Evolutionary conservation across 2,888 invertebrate genomes (phyloP).

Genomic region (Lasioglossum calceatum): DNA sequence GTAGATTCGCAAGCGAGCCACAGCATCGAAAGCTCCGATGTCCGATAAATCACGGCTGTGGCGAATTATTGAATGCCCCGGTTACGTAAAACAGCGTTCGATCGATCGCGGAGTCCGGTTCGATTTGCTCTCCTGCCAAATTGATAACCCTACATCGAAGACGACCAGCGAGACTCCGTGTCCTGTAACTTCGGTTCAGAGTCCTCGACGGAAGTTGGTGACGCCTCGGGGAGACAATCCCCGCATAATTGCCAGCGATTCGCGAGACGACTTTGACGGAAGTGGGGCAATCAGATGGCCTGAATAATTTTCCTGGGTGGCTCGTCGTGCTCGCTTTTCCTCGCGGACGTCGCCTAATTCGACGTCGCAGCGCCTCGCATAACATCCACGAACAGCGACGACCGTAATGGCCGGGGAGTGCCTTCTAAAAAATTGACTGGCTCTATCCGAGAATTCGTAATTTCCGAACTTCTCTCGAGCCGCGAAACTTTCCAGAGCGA

Average conservation of each 20-base stretch:
- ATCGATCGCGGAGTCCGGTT: conserved; percentile 33
- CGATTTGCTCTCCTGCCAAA: conserved; percentile 16
- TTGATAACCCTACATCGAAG: neutral
- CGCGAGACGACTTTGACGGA: conserved; percentile 42
- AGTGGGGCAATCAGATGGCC: conserved; percentile 57
- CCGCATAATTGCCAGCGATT: conserved; percentile 46
- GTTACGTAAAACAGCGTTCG: conserved; percentile 48
- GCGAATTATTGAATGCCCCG: conserved; percentile 40
- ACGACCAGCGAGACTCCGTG: neutral
- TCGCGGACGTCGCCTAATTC: conserved; percentile 43
- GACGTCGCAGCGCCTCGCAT: conserved; percentile 30
- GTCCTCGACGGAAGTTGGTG: conserved; percentile 3
- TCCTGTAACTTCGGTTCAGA: neutral
- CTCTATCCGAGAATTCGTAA: neutral
- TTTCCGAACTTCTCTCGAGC: neutral
- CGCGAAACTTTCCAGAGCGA: neutral
- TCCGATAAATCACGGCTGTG: conserved; percentile 12
- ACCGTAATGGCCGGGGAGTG: neutral
- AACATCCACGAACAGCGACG: conserved; percentile 38
- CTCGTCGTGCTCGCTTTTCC: conserved; percentile 23
- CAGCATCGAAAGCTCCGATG: conserved; percentile 10
- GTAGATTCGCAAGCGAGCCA: neutral
- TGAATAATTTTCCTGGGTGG: conserved; percentile 56
- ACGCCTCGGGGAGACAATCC: conserved; percentile 22
- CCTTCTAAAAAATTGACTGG: conserved; percentile 5